A percentile compares a stretch with the other conserved stretches of the same genome.
Conservation (phyloP, 35 echinoderm and acorn worm genomes). For the Strongylocentrotus purpuratus region DNA sequence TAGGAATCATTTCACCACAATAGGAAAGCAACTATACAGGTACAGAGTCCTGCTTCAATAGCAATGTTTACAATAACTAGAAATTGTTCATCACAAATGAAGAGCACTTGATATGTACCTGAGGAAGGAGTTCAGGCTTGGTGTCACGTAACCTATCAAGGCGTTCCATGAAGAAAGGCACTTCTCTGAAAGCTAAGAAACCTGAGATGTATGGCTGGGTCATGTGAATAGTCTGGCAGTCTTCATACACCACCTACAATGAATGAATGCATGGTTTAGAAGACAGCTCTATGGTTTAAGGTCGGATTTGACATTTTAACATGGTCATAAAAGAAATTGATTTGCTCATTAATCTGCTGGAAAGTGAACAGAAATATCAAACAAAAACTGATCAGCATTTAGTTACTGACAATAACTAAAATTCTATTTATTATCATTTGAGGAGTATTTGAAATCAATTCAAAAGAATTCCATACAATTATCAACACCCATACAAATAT, state of each 20-base stretch:
- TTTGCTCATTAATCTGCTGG: no score
- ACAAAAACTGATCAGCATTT: no score
- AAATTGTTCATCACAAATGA: not conserved
- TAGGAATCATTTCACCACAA: no score
- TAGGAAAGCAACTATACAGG: no score
- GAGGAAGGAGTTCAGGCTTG: slow-evolving; percentile 56
- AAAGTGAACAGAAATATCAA: no score
- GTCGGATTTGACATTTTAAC: not conserved
- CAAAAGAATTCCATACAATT: no score
- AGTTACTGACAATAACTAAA: no score
- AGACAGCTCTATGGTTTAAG: not conserved
- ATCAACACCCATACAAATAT: no score
- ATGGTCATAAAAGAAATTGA: not conserved
- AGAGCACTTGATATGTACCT: slow-evolving; percentile 64
- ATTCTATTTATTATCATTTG: no score
- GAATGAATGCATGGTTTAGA: not conserved
- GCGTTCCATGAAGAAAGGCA: slow-evolving; percentile 73
- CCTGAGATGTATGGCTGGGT: slow-evolving; percentile 92
- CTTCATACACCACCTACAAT: slow-evolving; percentile 74
- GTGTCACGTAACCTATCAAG: slow-evolving; percentile 60
- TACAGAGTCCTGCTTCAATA: no score
- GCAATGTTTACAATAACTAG: no score
- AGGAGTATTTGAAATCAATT: no score
- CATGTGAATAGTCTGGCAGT: slow-evolving; percentile 66
- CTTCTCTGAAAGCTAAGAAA: slow-evolving; percentile 95